Evolutionary conservation across 2,888 invertebrate species (phyloP), one percentile per base, ranked within the genome.

Genomic region (Conistra vaccinii): DNA sequence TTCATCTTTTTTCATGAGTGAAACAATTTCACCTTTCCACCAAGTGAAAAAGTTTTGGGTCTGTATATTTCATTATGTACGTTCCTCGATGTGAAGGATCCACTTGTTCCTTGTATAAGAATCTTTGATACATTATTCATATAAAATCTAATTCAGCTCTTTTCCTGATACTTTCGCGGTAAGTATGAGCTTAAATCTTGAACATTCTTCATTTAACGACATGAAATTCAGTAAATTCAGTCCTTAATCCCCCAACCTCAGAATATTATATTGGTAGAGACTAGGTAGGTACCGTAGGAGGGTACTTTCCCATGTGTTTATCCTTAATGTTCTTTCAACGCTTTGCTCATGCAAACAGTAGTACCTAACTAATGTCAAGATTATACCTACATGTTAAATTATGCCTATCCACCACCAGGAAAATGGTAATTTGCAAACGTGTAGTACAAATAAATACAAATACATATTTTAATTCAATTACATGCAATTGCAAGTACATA

Each of bases 81-180:
- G 51, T 57, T 39, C 39, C 48, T 58, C 57, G 20, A 65, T 29
- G 14, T 71, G 60, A 71, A 80, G 61, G 20, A 62, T 42, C 42
- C 62, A 39, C 69, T 75, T 53, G 9, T 55, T 26, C 14, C 10
- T 53, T 58, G 55, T 55, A 60, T 53, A 29, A 45, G 48, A 45
- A 60, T 65, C 26, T 75, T 75, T 57, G 60, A 73, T 63, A 62
- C 35, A 66, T 61, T 79, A 76, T 80, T 72, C 51, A 53, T 69
- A 57, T 61, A 62, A 75, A 75, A 45, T 75, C 23, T n/a, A 45
- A 76, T 68, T 76, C 39, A 65, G 32, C 6, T 42, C 26, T 61
- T 74, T 63, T 51, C 23, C 14, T 45, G 32, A 53, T 60, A 65
- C 67, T 60, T 69, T 48, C 29, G 32, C 7, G 48, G 62, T 39